Conservation (phyloP, 2,113 vertebrate genomes). For the Lepus timidus region DNA sequence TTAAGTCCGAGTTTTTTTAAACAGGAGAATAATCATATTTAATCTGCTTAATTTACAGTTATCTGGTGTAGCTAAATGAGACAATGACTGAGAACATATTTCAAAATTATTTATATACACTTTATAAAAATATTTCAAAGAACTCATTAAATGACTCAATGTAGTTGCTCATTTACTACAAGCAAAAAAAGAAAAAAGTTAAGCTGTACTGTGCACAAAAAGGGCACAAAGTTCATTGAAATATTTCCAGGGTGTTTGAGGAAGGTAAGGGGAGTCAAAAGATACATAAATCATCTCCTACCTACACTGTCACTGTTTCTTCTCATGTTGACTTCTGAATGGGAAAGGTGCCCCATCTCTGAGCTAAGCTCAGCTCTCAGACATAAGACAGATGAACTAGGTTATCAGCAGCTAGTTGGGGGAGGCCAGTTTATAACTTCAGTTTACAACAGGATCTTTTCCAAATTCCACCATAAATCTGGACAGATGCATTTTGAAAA, state of each 20-base stretch:
- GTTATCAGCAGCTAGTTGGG: conserved; percentile 81
- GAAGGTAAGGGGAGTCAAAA: conserved; percentile 39
- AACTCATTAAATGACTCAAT: not conserved
- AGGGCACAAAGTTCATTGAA: conserved; percentile 62
- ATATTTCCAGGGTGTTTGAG: conserved; percentile 61
- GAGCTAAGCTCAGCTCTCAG: conserved; percentile 62
- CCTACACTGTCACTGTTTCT: conserved; percentile 83
- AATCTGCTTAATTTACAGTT: not conserved
- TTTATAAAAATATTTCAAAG: not conserved
- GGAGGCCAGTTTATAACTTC: conserved; percentile 73
- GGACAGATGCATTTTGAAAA: conserved; percentile 14
- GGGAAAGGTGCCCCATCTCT: conserved; percentile 78
- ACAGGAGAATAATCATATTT: conserved; percentile 13
- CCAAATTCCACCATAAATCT: conserved; percentile 77
- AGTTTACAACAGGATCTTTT: conserved; percentile 78
- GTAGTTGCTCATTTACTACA: not conserved
- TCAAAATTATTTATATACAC: conserved; percentile 48
- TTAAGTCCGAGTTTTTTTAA: conserved; percentile 25
- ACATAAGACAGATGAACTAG: conserved; percentile 86
- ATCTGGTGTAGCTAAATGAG: not conserved
- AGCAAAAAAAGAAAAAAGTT: conserved; percentile 18
- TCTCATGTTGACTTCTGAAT: conserved; percentile 83
- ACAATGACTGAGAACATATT: not conserved
- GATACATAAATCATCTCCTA: conserved; percentile 69
- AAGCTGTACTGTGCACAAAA: not conserved